Percentiles rank a stretch among this genome's conserved stretches.
Conservation (phyloP, 2,797 vertebrate species). For the Mionectes olivaceus region DNA sequence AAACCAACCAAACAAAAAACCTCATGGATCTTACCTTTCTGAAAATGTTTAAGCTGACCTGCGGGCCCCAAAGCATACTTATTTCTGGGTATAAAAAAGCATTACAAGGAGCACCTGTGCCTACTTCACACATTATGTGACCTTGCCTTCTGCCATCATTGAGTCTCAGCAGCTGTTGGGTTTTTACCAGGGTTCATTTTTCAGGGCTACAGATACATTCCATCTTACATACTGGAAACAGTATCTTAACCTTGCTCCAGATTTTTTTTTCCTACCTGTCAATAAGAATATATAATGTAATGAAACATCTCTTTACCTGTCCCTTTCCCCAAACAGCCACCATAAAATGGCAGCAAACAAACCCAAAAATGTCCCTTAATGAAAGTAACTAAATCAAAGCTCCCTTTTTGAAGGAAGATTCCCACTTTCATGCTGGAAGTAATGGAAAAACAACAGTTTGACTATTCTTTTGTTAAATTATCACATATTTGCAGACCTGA, state of each 20-base stretch:
- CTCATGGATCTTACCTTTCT: neutral
- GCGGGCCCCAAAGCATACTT: neutral
- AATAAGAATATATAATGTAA: neutral
- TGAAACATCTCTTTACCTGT: neutral
- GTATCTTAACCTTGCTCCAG: neutral
- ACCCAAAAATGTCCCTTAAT: neutral
- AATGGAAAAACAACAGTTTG: neutral
- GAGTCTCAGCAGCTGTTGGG: neutral
- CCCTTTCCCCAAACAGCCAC: neutral
- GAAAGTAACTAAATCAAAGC: neutral
- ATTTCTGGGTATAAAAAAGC: neutral
- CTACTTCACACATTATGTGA: neutral
- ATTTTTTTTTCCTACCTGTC: neutral
- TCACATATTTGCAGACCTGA: neutral
- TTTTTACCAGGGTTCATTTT: neutral
- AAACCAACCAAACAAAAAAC: too few species aligned
- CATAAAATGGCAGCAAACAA: constrained; percentile 4
- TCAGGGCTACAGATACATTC: neutral
- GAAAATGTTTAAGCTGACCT: neutral
- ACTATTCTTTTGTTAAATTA: constrained; percentile 4
- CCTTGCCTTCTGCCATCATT: neutral
- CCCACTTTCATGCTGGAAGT: neutral
- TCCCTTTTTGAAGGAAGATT: neutral
- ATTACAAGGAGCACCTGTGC: neutral
- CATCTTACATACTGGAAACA: neutral